Evolutionary conservation across 1,140 invertebrate genomes (phyloP).

Genomic region (Tetraneura akinire): DNA sequence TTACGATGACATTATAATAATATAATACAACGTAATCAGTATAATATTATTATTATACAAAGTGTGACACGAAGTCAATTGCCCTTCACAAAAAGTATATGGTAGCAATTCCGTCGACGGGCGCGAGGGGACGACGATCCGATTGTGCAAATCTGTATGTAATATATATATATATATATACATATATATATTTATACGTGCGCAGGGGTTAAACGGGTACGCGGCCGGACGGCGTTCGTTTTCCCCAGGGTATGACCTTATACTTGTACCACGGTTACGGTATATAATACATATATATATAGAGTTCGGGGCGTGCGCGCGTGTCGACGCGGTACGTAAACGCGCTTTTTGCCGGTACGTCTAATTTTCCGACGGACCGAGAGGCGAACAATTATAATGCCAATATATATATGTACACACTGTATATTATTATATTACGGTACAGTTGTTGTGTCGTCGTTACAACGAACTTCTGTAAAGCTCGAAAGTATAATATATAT

Average conservation of each 20-base stretch:
- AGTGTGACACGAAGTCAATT: too few species aligned
- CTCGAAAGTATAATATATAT: too few species aligned
- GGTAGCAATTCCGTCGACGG: too few species aligned
- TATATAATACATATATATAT: not conserved
- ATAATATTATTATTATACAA: too few species aligned
- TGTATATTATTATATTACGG: too few species aligned
- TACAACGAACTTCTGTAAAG: not conserved
- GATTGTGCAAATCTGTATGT: not conserved
- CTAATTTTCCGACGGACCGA: slow-evolving; percentile 1
- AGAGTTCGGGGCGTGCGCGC: not conserved
- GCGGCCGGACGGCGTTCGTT: not conserved
- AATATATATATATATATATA: not conserved
- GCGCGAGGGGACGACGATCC: not conserved
- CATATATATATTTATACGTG: too few species aligned
- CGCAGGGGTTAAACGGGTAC: not conserved
- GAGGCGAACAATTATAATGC: too few species aligned
- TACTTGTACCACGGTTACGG: not conserved
- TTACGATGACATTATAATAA: too few species aligned
- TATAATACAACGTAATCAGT: too few species aligned
- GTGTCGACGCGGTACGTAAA: not conserved
- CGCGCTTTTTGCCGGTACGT: slow-evolving; percentile 19
- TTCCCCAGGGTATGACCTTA: not conserved
- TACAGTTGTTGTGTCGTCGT: slow-evolving; percentile 33
- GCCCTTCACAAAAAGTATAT: too few species aligned
- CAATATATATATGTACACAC: not conserved